phyloP scores from a whole-genome alignment of 2,113 vertebrate species.

The Aspidoscelis tigris region DNA sequence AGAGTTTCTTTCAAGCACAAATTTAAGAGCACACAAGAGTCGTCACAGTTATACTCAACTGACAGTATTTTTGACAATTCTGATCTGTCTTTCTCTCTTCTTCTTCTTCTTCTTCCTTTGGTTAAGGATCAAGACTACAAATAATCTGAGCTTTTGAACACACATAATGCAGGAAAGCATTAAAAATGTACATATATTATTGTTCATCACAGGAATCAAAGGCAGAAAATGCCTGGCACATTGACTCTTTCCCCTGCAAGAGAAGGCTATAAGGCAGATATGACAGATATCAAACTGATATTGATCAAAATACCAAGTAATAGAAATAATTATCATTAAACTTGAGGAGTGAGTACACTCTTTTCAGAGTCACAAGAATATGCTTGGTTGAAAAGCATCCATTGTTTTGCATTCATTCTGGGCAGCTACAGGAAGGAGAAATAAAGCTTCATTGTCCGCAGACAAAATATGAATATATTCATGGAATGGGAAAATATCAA shows the following conservation, averaged over 20 bases:
- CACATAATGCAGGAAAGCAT: not conserved
- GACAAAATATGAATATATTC: not conserved
- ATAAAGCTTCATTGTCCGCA: not conserved
- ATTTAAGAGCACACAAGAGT: constrained; percentile 12
- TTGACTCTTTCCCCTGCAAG: not conserved
- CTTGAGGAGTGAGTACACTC: not conserved
- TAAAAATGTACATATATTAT: constrained; percentile 31
- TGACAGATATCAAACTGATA: not conserved
- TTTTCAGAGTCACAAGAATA: not conserved
- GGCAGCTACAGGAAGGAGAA: not conserved
- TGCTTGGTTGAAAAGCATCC: not conserved
- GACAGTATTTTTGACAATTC: constrained; percentile 3
- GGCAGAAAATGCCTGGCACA: constrained; percentile 29
- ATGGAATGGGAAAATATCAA: not conserved
- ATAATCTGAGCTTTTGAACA: constrained; percentile 14
- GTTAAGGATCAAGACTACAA: constrained; percentile 18
- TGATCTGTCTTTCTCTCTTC: not conserved
- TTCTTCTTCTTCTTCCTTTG: not conserved
- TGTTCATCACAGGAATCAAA: constrained; percentile 29
- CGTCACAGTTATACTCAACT: not conserved
- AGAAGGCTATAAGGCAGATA: constrained; percentile 19
- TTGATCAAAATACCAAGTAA: constrained; percentile 24
- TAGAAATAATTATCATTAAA: not conserved
- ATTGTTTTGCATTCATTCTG: not conserved
- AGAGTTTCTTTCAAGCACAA: constrained; percentile 44